A percentile compares a stretch with the other conserved stretches of the same genome.
Conservation (phyloP, 2,888 invertebrate species). For the Drosophila fungiperda region DNA sequence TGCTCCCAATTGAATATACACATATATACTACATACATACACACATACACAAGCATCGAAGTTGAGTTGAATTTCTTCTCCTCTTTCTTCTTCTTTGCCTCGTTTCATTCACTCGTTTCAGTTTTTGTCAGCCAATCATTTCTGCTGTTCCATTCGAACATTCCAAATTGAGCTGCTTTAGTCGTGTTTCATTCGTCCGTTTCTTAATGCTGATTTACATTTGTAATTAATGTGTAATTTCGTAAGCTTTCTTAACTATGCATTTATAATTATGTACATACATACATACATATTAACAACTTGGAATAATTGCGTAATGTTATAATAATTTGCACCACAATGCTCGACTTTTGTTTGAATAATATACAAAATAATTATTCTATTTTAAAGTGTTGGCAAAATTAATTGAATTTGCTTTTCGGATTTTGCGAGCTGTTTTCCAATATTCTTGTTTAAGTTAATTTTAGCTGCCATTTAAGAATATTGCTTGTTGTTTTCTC, state of each 20-base stretch:
- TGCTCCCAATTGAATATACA: slow-evolving; percentile 59
- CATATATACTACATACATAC: neutral
- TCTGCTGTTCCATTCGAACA: slow-evolving; percentile 18
- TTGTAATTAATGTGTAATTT: slow-evolving; percentile 14
- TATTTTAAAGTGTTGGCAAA: neutral
- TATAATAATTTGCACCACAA: slow-evolving; percentile 40
- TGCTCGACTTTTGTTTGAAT: slow-evolving; percentile 33
- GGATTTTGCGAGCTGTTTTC: neutral
- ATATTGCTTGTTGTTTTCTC: slow-evolving; percentile 7
- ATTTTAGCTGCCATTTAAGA: neutral
- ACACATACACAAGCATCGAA: neutral
- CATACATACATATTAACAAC: slow-evolving; percentile 45
- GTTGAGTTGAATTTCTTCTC: slow-evolving; percentile 15
- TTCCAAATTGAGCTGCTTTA: slow-evolving; percentile 10
- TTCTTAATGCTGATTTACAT: slow-evolving; percentile 22
- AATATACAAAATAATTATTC: slow-evolving; percentile 27
- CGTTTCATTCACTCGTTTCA: slow-evolving; percentile 8
- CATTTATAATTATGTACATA: slow-evolving; percentile 16
- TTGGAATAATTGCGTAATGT: slow-evolving; percentile 43
- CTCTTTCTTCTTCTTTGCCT: neutral
- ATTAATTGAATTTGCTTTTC: neutral
- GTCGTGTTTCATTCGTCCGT: slow-evolving; percentile 54
- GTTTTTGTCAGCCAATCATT: neutral
- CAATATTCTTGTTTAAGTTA: neutral
- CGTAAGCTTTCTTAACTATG: slow-evolving; percentile 22